phyloP scores from a whole-genome alignment of 2,113 vertebrate species.

The Leptosomus discolor region DNA sequence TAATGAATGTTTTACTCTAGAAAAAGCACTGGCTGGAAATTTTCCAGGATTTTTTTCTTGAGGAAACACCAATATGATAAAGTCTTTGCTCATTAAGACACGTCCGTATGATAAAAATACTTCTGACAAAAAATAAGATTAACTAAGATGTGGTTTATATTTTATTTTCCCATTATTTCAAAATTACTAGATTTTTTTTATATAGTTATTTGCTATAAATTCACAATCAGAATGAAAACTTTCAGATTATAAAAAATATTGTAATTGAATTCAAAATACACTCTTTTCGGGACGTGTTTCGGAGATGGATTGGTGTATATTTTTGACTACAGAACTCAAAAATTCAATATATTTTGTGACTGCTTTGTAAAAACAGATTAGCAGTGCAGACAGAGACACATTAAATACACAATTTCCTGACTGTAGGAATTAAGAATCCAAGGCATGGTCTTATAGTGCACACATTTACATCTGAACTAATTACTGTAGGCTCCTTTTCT shows the following conservation, averaged over 20 bases:
- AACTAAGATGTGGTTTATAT: not conserved
- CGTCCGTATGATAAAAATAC: not conserved
- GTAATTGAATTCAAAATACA: not conserved
- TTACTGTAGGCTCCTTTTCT: not conserved
- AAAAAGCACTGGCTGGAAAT: not conserved
- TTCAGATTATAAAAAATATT: not conserved
- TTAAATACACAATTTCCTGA: not conserved
- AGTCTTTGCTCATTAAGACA: not conserved
- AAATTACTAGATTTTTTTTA: not conserved
- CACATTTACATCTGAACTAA: not conserved
- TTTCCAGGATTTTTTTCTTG: not conserved
- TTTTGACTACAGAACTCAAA: not conserved
- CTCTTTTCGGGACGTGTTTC: not conserved
- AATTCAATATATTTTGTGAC: not conserved
- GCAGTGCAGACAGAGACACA: not conserved
- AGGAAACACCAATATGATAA: not conserved
- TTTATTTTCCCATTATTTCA: not conserved
- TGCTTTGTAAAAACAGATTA: not conserved
- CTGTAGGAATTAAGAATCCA: not conserved
- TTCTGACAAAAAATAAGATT: not conserved
- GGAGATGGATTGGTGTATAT: not conserved
- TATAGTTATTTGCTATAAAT: not conserved
- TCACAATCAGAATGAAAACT: not conserved
- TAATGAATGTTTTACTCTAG: not conserved
- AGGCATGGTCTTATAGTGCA: not conserved